phyloP scores from a whole-genome alignment of 1,140 invertebrate species.

The Ectropis grisescens region DNA sequence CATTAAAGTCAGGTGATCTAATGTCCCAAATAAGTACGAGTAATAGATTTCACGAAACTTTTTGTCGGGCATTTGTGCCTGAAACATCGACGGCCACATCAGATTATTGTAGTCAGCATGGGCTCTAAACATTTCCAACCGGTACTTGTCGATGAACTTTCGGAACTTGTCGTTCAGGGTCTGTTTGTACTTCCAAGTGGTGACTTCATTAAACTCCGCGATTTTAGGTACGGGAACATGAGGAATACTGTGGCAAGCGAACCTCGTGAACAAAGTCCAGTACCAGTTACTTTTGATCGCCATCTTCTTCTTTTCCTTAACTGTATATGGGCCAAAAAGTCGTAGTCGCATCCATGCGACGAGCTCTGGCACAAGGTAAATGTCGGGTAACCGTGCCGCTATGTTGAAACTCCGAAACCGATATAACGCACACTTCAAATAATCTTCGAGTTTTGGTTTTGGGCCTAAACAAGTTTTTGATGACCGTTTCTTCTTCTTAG shows the following conservation, averaged over 20 bases:
- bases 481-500: constrained; percentile 31
- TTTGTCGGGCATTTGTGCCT: constrained; percentile 45
- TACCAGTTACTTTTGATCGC: constrained; percentile 27
- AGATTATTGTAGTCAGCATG: constrained; percentile 44
- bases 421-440: constrained; percentile 42
- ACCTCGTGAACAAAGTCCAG: constrained; percentile 29
- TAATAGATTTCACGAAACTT: constrained; percentile 56
- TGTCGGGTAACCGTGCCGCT: constrained; percentile 43
- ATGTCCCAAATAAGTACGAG: constrained; percentile 37
- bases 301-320: constrained; percentile 20
- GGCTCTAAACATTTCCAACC: constrained; percentile 30
- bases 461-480: constrained; percentile 39
- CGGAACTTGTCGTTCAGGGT: constrained; percentile 38
- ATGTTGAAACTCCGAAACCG: constrained; percentile 36
- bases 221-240: constrained; percentile 31
- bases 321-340: constrained; percentile 34
- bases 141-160: constrained; percentile 32
- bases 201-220: constrained; percentile 21
- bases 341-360: constrained; percentile 54
- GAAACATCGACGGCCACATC: constrained; percentile 50
- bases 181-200: constrained; percentile 39
- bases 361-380: constrained; percentile 44
- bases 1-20: constrained; percentile 41
- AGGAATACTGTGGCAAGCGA: constrained; percentile 27
- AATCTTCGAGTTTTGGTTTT: constrained; percentile 39